phyloP scores from a whole-genome alignment of 1,140 invertebrate genomes.

The Oppia nitens region DNA sequence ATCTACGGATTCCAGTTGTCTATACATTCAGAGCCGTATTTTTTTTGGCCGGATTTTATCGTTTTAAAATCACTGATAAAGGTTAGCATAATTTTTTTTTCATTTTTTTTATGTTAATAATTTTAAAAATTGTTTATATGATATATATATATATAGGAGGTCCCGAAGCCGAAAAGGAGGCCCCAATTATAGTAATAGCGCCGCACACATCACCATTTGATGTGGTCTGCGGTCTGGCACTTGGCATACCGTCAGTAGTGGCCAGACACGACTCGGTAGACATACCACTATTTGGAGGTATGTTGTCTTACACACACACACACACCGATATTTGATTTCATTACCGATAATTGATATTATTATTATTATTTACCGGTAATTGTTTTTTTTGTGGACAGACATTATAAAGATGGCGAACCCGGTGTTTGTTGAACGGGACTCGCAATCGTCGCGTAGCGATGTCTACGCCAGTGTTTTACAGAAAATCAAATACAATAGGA shows the following conservation, averaged over 20 bases:
- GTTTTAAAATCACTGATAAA: constrained; percentile 2
- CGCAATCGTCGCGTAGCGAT: not conserved
- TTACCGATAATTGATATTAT: too few species aligned
- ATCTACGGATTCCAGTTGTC: not conserved
- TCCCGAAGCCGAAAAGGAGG: constrained; percentile 38
- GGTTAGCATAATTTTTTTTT: not conserved
- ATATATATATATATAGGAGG: too few species aligned
- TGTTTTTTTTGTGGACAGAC: not conserved
- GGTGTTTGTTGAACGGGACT: constrained; percentile 12
- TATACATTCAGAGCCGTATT: not conserved
- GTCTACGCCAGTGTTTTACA: not conserved
- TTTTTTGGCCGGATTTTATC: constrained; percentile 5
- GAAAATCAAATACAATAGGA: constrained; percentile 12
- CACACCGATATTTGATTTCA: too few species aligned
- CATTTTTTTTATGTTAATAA: too few species aligned
- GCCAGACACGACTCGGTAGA: constrained; percentile 59
- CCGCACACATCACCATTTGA: constrained; percentile 84
- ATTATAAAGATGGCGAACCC: constrained; percentile 10
- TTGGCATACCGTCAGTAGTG: constrained; percentile 67
- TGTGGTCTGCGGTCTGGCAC: constrained; percentile 56
- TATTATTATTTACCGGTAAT: too few species aligned
- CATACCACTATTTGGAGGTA: constrained; percentile 76
- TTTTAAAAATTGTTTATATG: too few species aligned
- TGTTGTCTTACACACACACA: too few species aligned
- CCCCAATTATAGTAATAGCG: constrained; percentile 66